Evolutionary conservation across 2,888 invertebrate genomes (phyloP).

Genomic region (Ophioninae sp.): DNA sequence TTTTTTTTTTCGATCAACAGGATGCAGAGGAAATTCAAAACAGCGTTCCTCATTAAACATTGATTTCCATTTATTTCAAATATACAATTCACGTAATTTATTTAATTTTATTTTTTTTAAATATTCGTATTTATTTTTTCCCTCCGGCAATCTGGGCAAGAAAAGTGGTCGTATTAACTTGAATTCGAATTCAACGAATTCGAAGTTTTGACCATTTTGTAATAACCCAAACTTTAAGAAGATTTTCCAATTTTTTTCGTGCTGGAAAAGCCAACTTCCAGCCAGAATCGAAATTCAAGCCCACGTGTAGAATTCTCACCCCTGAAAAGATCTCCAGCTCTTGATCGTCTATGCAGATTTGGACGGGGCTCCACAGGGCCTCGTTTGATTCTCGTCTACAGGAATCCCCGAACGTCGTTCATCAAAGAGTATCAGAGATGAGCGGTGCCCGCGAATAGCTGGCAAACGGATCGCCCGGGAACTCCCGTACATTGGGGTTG

Average conservation of each 20-base stretch:
- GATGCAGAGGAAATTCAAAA: no score
- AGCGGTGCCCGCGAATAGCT: background rate
- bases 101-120: no score
- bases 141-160: no score
- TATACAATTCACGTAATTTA: no score
- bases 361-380: background rate
- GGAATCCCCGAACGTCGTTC: conserved; percentile 62
- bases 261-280: background rate
- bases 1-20: no score
- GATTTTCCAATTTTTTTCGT: background rate
- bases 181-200: no score
- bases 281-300: background rate
- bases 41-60: no score
- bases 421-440: conserved; percentile 59
- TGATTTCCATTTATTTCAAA: no score
- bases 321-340: background rate
- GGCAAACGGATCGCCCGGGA: conserved; percentile 12
- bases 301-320: background rate
- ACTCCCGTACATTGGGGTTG: conserved; percentile 15
- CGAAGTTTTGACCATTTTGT: no score
- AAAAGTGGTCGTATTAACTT: no score
- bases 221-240: no score
- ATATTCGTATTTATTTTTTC: no score
- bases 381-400: background rate
- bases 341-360: background rate